Percentiles rank a stretch among this genome's conserved stretches.
Conservation (phyloP, 1,140 invertebrate genomes). For the Diprion similis region DNA sequence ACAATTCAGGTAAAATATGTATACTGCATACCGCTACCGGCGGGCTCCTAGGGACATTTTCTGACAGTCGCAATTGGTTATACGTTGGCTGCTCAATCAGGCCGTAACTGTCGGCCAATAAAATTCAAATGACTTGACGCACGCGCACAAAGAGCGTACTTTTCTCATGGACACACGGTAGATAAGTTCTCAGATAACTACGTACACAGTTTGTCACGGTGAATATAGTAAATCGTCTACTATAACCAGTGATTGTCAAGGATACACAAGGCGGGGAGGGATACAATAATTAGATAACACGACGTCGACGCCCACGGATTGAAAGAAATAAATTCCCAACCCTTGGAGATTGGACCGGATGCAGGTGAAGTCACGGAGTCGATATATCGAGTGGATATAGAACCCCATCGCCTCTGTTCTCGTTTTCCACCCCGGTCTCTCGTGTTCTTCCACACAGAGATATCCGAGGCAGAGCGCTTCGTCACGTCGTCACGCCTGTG, state of each 20-base stretch:
- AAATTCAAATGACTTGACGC: no score
- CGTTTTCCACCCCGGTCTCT: not conserved
- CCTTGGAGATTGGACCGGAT: not conserved
- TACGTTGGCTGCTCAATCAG: no score
- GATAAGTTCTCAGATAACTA: no score
- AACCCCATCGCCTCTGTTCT: not conserved
- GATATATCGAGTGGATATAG: not conserved
- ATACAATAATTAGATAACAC: not conserved
- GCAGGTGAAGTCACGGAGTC: not conserved
- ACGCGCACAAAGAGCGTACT: no score
- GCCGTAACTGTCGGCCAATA: no score
- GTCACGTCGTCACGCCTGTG: not conserved
- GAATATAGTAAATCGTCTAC: not conserved
- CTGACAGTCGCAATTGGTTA: no score
- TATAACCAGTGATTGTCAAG: not conserved
- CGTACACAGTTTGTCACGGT: no score
- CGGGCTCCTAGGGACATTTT: not conserved
- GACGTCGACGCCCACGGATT: not conserved
- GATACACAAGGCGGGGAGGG: not conserved
- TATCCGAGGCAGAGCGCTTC: not conserved
- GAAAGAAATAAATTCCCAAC: not conserved
- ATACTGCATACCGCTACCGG: no score
- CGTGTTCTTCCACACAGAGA: not conserved
- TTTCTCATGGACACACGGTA: not conserved
- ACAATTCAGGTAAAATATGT: no score